These are phyloP conservation scores for Helobdella robusta DNA, from an alignment of 2,888 invertebrate species.

Conservation along the genomic window DNA sequence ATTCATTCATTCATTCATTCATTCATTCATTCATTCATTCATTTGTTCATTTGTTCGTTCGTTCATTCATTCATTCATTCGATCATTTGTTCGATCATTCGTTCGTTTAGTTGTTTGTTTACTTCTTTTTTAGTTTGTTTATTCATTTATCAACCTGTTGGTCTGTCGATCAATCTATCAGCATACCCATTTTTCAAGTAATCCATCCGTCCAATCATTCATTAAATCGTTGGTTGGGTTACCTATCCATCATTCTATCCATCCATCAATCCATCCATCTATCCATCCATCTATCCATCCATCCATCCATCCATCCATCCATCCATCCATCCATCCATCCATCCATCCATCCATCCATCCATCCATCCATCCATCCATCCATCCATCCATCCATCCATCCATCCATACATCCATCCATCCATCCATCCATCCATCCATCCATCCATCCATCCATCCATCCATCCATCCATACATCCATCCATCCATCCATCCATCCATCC, in stretches of 20 bases:
- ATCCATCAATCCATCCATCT: too few species aligned
- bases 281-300: too few species aligned
- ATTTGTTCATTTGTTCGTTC: too few species aligned
- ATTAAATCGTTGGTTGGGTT: not conserved
- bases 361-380: constrained; percentile 10
- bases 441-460: constrained; percentile 12
- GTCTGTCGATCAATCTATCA: not conserved
- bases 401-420: too few species aligned
- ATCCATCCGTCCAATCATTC: constrained; percentile 6
- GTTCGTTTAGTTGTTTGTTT: too few species aligned
- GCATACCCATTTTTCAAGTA: not conserved
- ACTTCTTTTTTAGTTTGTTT: too few species aligned
- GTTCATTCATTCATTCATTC: too few species aligned
- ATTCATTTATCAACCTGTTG: constrained; percentile 3
- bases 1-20: not conserved
- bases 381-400: constrained; percentile 14
- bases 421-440: constrained; percentile 13
- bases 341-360: constrained; percentile 13
- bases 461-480: too few species aligned
- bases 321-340: constrained; percentile 14
- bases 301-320: constrained; percentile 12
- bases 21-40: not conserved
- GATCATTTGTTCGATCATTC: too few species aligned
- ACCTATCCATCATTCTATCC: too few species aligned
- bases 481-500: constrained; percentile 13